Percentiles rank a stretch among this genome's conserved stretches.
Evolutionary conservation across 2,797 vertebrate genomes (phyloP).

Genomic region (Hemitrygon akajei): DNA sequence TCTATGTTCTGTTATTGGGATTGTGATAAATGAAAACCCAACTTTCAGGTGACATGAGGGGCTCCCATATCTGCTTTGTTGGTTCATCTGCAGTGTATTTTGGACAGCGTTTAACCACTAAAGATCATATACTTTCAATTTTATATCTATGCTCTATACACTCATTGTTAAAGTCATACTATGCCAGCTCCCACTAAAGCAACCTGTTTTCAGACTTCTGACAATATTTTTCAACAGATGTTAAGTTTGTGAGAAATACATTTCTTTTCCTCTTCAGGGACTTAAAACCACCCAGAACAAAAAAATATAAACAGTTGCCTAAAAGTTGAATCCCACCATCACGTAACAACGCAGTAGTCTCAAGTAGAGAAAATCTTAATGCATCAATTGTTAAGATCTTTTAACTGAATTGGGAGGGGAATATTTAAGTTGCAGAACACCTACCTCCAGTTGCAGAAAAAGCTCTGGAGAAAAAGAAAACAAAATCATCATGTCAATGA

Average conservation of each 20-base stretch:
- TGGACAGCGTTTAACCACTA: neutral
- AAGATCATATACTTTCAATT: too few species aligned
- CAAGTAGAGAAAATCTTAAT: neutral
- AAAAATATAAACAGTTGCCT: neutral
- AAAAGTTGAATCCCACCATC: neutral
- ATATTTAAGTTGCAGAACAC: conserved; percentile 40
- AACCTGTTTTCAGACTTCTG: neutral
- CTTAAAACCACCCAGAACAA: neutral
- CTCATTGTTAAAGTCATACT: neutral
- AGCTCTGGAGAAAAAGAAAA: conserved; percentile 70
- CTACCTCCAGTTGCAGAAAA: conserved; percentile 94
- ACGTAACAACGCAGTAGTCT: neutral
- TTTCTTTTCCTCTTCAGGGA: neutral
- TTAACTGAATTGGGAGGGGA: neutral
- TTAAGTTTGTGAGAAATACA: neutral
- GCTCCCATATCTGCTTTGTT: neutral
- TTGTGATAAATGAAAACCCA: neutral
- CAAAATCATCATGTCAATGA: conserved; percentile 39
- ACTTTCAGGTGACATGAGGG: neutral
- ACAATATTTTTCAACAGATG: neutral
- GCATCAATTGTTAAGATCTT: neutral
- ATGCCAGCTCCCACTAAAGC: neutral
- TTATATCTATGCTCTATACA: too few species aligned
- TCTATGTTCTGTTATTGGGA: neutral
- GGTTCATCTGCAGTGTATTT: neutral